These are phyloP conservation scores for Tenualosa ilisha DNA, from an alignment of 2,797 vertebrate genomes.

Conservation along the genomic window DNA sequence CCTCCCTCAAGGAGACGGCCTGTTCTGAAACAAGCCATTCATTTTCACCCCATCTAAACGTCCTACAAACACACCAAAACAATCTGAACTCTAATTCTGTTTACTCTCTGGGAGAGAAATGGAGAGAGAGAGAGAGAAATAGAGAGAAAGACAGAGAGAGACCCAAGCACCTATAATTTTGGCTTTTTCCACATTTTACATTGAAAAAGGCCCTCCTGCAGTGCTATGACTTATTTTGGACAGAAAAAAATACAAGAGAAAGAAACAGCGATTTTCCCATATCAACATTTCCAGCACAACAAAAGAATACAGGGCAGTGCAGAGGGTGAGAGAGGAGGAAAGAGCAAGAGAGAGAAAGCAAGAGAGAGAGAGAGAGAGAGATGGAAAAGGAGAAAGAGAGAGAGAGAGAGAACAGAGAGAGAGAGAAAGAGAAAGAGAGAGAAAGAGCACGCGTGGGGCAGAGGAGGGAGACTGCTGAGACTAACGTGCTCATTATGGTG, in stretches of 20 bases:
- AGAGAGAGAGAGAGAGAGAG: not conserved
- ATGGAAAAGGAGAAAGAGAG: not conserved
- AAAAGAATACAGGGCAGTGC: not conserved
- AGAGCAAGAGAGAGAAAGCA: not conserved
- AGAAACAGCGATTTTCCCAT: conserved; percentile 15
- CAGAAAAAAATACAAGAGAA: not conserved
- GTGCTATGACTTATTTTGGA: not conserved
- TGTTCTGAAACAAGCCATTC: not conserved
- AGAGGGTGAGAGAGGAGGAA: not conserved
- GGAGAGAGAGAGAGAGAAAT: no score
- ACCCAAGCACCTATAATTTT: not conserved
- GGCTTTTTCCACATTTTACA: not conserved
- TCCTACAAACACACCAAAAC: not conserved
- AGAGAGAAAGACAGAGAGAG: no score
- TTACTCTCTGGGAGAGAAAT: not conserved
- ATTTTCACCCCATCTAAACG: not conserved
- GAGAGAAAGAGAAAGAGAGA: not conserved
- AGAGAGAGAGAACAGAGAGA: not conserved
- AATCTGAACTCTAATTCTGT: not conserved
- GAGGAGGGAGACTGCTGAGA: conserved; percentile 22
- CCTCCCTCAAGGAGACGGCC: not conserved
- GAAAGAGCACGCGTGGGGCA: not conserved
- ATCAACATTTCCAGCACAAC: conserved; percentile 12
- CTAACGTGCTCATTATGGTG: conserved; percentile 35
- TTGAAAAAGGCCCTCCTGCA: not conserved